Percentiles rank a stretch among this genome's conserved stretches.
phyloP scores from a whole-genome alignment of 2,888 invertebrate genomes.

The Neoascia interrupta region DNA sequence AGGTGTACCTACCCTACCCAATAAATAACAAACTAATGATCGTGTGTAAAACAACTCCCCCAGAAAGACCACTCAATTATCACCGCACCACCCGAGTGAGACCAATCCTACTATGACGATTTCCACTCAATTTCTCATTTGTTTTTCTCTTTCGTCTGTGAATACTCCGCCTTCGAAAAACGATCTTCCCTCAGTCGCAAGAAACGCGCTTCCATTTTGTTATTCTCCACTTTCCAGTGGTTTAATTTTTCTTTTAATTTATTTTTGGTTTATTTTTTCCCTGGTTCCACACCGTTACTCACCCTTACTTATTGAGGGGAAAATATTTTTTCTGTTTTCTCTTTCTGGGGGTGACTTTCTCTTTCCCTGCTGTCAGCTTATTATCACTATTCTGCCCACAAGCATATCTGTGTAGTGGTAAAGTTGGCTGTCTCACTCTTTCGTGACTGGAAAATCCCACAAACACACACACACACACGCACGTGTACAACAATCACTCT shows the following conservation, averaged over 20 bases:
- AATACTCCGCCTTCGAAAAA: constrained; percentile 54
- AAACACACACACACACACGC: not conserved
- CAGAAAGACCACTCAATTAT: not conserved
- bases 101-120: too few relatives aligned
- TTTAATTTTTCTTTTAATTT: constrained; percentile 11
- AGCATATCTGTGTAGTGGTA: constrained; percentile 51
- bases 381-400: constrained; percentile 1
- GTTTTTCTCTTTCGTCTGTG: not conserved
- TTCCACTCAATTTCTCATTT: constrained; percentile 1
- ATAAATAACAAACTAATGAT: too few relatives aligned
- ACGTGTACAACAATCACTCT: not conserved
- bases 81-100: too few relatives aligned
- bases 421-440: constrained; percentile 33
- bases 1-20: too few relatives aligned
- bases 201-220: constrained; percentile 4
- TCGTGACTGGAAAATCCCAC: not conserved
- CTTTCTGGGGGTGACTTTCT: constrained; percentile 1
- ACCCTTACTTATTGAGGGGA: constrained; percentile 15
- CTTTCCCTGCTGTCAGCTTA: constrained; percentile 26
- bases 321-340: constrained; percentile 18
- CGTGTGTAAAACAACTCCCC: too few relatives aligned
- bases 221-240: constrained; percentile 53
- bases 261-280: not conserved
- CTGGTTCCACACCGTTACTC: constrained; percentile 25
- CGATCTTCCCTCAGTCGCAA: constrained; percentile 24